phyloP scores from a whole-genome alignment of 53 echinoderm and acorn worm species.

The Zoroaster sp. region DNA sequence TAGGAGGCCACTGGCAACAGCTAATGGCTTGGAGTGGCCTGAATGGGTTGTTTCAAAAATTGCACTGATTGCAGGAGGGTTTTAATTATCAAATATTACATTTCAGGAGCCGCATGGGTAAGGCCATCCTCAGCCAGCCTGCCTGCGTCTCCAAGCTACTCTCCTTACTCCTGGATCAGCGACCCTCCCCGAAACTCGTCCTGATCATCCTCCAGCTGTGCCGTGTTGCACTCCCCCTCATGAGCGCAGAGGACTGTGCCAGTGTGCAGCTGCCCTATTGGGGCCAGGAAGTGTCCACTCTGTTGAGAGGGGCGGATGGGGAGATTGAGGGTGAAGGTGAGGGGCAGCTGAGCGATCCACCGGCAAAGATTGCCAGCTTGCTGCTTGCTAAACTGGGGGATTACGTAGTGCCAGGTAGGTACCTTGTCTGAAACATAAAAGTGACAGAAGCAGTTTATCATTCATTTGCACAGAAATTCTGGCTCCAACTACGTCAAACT shows the following conservation, averaged over 20 bases:
- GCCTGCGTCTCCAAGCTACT: conserved; percentile 92
- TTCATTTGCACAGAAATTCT: neutral
- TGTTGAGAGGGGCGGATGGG: conserved; percentile 25
- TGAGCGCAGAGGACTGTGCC: conserved; percentile 88
- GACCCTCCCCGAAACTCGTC: conserved; percentile 88
- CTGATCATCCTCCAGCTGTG: conserved; percentile 95
- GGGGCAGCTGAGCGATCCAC: conserved; percentile 68
- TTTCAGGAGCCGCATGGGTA: conserved; percentile 88
- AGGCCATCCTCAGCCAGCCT: conserved; percentile 89
- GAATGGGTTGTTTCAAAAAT: too few relatives aligned
- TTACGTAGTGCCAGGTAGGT: conserved; percentile 84
- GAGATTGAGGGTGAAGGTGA: conserved; percentile 39
- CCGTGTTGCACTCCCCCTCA: conserved; percentile 83
- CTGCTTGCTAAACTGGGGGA: conserved; percentile 89
- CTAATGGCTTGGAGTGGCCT: too few relatives aligned
- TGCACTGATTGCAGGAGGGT: too few relatives aligned
- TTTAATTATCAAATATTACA: neutral
- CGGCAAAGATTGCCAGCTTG: conserved; percentile 85
- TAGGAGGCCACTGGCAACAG: too few relatives aligned
- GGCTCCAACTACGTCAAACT: neutral
- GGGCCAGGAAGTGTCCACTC: conserved; percentile 78
- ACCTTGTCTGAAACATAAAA: neutral
- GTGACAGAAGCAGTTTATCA: neutral
- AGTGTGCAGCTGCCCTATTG: conserved; percentile 83
- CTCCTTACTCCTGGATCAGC: conserved; percentile 86